Evolutionary conservation across 1,140 invertebrate genomes (phyloP).

Genomic region (Piezodorus guildinii): DNA sequence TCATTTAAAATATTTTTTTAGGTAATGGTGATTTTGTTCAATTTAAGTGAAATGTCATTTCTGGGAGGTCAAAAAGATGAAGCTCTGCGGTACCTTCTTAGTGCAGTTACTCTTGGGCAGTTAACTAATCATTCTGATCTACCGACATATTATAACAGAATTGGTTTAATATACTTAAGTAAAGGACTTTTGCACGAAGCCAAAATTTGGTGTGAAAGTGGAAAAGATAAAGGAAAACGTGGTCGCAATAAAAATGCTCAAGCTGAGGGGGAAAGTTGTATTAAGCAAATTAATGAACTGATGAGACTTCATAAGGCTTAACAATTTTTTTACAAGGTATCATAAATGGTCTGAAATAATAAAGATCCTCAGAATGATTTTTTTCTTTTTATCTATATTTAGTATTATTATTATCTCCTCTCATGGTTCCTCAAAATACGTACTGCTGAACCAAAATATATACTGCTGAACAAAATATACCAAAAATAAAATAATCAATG

Average conservation of each 20-base stretch:
- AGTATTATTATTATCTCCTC: no score
- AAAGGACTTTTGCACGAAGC: constrained; percentile 16
- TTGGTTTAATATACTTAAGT: constrained; percentile 18
- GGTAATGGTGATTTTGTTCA: constrained; percentile 22
- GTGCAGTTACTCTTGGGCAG: constrained; percentile 16
- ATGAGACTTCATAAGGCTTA: no score
- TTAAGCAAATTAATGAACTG: constrained; percentile 11
- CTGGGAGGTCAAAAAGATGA: constrained; percentile 8
- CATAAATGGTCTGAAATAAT: no score
- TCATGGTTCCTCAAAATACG: no score
- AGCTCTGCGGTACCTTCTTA: constrained; percentile 13
- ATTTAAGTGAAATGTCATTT: constrained; percentile 13
- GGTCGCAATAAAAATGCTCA: constrained; percentile 9
- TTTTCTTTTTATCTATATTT: no score
- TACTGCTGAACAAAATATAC: no score
- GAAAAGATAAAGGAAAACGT: not conserved
- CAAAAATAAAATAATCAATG: no score
- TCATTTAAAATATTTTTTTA: constrained; percentile 10
- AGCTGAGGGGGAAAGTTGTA: constrained; percentile 14
- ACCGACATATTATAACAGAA: constrained; percentile 17
- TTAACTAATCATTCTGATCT: constrained; percentile 13
- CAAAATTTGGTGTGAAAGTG: constrained; percentile 12
- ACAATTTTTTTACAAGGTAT: no score
- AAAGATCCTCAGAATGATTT: no score
- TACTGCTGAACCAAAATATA: no score